A percentile compares a stretch with the other conserved stretches of the same genome.
These are phyloP conservation scores for Microcaecilia unicolor DNA, from an alignment of 2,797 vertebrate genomes.

Conservation along the genomic window DNA sequence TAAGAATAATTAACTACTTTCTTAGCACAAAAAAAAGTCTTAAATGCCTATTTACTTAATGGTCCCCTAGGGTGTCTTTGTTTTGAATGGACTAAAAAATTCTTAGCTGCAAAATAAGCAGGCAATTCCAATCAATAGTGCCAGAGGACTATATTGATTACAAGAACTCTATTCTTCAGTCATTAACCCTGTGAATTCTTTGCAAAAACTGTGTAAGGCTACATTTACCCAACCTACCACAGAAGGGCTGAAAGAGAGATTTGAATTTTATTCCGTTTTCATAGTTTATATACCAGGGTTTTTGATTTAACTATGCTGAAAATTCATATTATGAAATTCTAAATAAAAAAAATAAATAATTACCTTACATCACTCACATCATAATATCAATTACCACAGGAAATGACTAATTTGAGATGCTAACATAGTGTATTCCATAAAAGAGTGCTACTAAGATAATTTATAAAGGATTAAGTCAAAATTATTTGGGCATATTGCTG, in stretches of 20 bases:
- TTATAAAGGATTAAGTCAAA: too few species aligned
- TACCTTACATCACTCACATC: too few species aligned
- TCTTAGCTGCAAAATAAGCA: constrained; percentile 70
- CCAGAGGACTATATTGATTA: constrained; percentile 76
- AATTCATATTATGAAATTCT: not conserved
- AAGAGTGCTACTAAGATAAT: too few species aligned
- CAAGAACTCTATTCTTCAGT: constrained; percentile 67
- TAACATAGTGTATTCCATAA: too few species aligned
- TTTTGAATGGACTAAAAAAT: constrained; percentile 71
- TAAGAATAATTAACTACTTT: constrained; percentile 75
- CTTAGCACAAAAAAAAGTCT: constrained; percentile 65
- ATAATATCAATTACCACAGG: too few species aligned
- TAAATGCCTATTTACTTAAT: constrained; percentile 74
- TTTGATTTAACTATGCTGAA: constrained; percentile 18
- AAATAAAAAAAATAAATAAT: too few species aligned
- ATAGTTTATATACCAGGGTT: constrained; percentile 37
- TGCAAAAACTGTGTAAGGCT: constrained; percentile 38
- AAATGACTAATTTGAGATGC: too few species aligned
- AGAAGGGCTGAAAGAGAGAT: constrained; percentile 35
- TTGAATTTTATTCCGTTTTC: constrained; percentile 39
- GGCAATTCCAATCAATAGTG: constrained; percentile 75
- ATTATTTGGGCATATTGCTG: too few species aligned
- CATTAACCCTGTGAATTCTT: constrained; percentile 67
- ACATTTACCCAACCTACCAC: constrained; percentile 19
- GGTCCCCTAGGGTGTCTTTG: constrained; percentile 72